phyloP scores from a whole-genome alignment of 1,140 invertebrate species.

The Pseudomyrmex gracilis region DNA sequence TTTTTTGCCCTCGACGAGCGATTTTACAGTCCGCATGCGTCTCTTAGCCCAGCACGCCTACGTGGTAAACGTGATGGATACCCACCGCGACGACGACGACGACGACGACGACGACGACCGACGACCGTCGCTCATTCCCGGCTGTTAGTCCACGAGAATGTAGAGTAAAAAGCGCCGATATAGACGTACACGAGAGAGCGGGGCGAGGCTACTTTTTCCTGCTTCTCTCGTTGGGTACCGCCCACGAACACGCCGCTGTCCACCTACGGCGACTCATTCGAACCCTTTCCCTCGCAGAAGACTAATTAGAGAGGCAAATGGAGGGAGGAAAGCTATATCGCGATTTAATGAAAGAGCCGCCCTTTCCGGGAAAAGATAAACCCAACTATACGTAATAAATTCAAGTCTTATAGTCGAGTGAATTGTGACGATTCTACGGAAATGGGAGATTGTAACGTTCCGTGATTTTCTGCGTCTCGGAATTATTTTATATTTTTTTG shows the following conservation, averaged over 20 bases:
- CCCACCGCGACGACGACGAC: conserved; percentile 44
- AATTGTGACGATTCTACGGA: neutral
- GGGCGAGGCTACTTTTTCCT: conserved; percentile 62
- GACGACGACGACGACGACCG: conserved; percentile 19
- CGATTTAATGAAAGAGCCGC: conserved; percentile 47
- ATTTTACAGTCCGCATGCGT: conserved; percentile 66
- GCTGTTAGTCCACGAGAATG: conserved; percentile 68
- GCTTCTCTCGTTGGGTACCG: conserved; percentile 62
- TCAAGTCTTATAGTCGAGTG: neutral
- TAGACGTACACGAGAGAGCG: conserved; percentile 56
- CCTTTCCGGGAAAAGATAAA: conserved; percentile 26
- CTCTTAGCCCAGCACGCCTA: conserved; percentile 50
- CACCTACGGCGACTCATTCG: conserved; percentile 55
- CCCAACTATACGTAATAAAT: conserved; percentile 21
- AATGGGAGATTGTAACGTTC: neutral
- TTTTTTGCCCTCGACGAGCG: conserved; percentile 44
- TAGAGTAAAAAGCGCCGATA: conserved; percentile 62
- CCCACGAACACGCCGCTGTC: conserved; percentile 64
- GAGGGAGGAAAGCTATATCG: conserved; percentile 30
- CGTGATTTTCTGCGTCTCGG: neutral
- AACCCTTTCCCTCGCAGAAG: conserved; percentile 34
- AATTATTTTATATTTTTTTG: conserved; percentile 2
- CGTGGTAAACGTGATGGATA: conserved; percentile 64
- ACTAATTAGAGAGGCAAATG: conserved; percentile 58
- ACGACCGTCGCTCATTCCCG: conserved; percentile 29